Evolutionary conservation across 2,888 invertebrate species (phyloP), one percentile per base, ranked within the genome.

Genomic region (Zygaena filipendulae): DNA sequence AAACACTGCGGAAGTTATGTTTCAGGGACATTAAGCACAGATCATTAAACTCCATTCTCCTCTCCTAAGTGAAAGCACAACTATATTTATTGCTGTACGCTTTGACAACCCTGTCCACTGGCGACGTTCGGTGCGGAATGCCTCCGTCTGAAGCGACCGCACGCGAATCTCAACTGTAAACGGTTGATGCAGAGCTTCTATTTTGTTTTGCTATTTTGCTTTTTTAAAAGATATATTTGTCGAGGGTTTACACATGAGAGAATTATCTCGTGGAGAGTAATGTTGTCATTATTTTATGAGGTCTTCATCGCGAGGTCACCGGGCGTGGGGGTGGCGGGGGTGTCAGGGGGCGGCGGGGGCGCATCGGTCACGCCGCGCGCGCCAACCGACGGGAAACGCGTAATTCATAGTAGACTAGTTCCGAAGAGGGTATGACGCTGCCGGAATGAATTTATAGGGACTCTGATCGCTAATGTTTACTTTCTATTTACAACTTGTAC

Each of bases 261-360:
- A 55, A 52, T 60, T 47, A 55, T 62, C 45, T 52, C 45, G 42
- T 50, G 58, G 48, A 56, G 57, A 59, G 59, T 56, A 51, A 52
- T 56, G 48, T 47, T 52, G 59, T 71, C 63, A 71, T 72, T 72
- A 72, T 60, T 69, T 71, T 69, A 72, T 74, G 75, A 75, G 47
- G 55, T 70, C 70, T 74, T 64, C 61, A 72, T 71, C 58, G 57
- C 30, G 42, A n/a, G n/a, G n/a, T n/a, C n/a, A n/a, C n/a, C n/a
- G n/a, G 23, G 24, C 27, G 24, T 20, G 33, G 28, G 27, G n/a
- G n/a, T n/a, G n/a, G n/a, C n/a, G n/a, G n/a, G n/a, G n/a, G n/a
- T n/a, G n/a, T n/a, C n/a, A n/a, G n/a, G n/a, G n/a, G n/a, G n/a
- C n/a, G n/a, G n/a, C n/a, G n/a, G n/a, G 35, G 27, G 37, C 33